These are phyloP conservation scores for Zygaena filipendulae DNA, from an alignment of 2,888 invertebrate genomes.

Conservation along the genomic window DNA sequence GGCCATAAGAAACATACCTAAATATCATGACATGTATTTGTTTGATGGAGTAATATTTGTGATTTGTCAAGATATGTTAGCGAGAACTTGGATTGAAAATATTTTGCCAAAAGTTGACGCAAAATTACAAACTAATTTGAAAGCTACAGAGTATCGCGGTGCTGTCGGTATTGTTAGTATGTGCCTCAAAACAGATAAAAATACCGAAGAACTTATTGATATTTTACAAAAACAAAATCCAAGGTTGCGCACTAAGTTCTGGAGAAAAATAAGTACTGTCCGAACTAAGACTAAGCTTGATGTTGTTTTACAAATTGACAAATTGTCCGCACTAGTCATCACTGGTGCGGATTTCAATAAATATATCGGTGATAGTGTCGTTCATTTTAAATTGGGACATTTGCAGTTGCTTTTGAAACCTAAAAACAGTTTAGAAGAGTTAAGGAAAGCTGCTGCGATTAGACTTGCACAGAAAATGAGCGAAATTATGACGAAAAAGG, in stretches of 20 bases:
- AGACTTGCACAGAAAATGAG: constrained; percentile 9
- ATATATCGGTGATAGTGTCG: constrained; percentile 25
- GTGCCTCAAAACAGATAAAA: constrained; percentile 32
- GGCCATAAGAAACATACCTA: constrained; percentile 27
- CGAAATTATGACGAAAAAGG: constrained; percentile 14
- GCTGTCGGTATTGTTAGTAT: constrained; percentile 54
- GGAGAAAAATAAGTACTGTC: constrained; percentile 46
- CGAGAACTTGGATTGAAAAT: constrained; percentile 38
- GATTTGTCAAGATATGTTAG: constrained; percentile 36
- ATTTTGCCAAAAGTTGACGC: constrained; percentile 26
- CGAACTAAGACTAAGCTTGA: constrained; percentile 34
- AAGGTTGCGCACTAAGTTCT: constrained; percentile 46
- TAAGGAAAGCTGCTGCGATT: constrained; percentile 22
- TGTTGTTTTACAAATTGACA: constrained; percentile 49
- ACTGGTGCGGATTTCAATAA: constrained; percentile 34
- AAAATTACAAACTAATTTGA: constrained; percentile 30
- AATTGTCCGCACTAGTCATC: constrained; percentile 50
- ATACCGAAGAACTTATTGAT: constrained; percentile 35
- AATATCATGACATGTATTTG: constrained; percentile 48
- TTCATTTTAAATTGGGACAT: constrained; percentile 47
- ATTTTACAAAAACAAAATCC: constrained; percentile 43
- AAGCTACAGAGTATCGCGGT: constrained; percentile 51
- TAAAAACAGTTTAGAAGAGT: constrained; percentile 31
- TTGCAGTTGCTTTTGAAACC: constrained; percentile 39
- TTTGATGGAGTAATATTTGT: constrained; percentile 57